phyloP scores from a whole-genome alignment of 30 jellyfish, hydroid and myxozoan species.

The Aurelia sp. region DNA sequence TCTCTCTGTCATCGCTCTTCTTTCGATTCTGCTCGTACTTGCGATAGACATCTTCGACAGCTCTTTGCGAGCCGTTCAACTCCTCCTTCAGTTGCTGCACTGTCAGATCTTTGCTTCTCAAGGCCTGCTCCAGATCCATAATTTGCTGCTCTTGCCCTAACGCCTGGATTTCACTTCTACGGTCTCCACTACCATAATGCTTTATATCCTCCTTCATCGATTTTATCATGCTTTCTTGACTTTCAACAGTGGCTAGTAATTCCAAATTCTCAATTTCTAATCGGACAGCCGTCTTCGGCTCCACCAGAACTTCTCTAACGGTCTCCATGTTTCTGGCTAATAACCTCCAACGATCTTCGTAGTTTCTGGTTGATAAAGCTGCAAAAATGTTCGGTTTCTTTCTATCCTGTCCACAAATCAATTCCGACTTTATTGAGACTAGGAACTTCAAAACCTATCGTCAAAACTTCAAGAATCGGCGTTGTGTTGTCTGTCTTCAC shows the following conservation, averaged over 20 bases:
- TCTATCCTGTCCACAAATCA: too few species aligned
- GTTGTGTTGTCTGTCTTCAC: background rate
- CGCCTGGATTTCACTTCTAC: constrained; percentile 70
- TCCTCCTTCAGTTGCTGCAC: constrained; percentile 86
- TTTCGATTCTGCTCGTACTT: constrained; percentile 90
- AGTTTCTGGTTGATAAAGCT: too few species aligned
- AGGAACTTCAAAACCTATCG: background rate
- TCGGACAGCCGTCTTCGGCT: constrained; percentile 70
- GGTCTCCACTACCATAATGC: constrained; percentile 63
- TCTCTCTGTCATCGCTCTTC: constrained; percentile 82
- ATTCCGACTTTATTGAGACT: too few species aligned
- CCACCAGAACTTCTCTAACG: constrained; percentile 1
- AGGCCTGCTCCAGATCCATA: constrained; percentile 84
- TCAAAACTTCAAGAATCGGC: constrained; percentile 1
- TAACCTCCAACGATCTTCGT: background rate
- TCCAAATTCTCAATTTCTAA: constrained; percentile 91
- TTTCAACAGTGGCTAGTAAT: constrained; percentile 93
- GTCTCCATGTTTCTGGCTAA: constrained; percentile 30
- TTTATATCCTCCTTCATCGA: constrained; percentile 85
- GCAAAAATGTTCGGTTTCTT: too few species aligned
- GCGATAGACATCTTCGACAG: constrained; percentile 83
- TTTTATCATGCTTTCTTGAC: constrained; percentile 88
- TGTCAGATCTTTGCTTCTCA: constrained; percentile 84
- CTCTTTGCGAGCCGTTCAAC: constrained; percentile 68
- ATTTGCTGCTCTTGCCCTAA: constrained; percentile 87